These are phyloP conservation scores for Oncorhynchus kisutch DNA, from an alignment of 2,113 vertebrate genomes.

Conservation along the genomic window DNA sequence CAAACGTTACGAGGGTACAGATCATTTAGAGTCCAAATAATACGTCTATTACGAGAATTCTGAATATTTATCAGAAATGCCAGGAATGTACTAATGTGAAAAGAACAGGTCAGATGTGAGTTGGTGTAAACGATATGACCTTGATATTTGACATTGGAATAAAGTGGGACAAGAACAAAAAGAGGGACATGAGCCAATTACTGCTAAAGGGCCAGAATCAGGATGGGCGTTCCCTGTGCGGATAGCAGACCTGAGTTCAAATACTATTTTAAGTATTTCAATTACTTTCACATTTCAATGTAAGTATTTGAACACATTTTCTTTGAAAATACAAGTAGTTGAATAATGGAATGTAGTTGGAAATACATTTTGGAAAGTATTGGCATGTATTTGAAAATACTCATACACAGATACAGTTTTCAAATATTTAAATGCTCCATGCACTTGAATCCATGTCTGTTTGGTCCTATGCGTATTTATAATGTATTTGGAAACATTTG, in stretches of 20 bases:
- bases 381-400: too few relatives aligned
- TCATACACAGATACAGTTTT: too few relatives aligned
- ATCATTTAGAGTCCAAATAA: background rate
- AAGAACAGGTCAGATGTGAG: conserved; percentile 30
- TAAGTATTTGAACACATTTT: conserved; percentile 4
- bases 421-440: too few relatives aligned
- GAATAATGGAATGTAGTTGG: too few relatives aligned
- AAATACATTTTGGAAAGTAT: too few relatives aligned
- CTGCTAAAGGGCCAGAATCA: conserved; percentile 14
- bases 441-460: too few relatives aligned
- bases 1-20: background rate
- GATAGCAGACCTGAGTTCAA: too few relatives aligned
- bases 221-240: background rate
- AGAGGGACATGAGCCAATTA: conserved; percentile 31
- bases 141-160: conserved; percentile 54
- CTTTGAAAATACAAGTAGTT: too few relatives aligned
- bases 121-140: conserved; percentile 43
- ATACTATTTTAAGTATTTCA: too few relatives aligned
- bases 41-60: background rate
- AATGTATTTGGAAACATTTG: too few relatives aligned
- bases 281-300: background rate
- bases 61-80: background rate
- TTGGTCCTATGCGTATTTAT: too few relatives aligned
- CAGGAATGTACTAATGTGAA: background rate
- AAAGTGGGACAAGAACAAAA: conserved; percentile 27